Percentiles rank a stretch among this genome's conserved stretches.
Evolutionary conservation across 2,113 vertebrate genomes (phyloP).

Genomic region (Oryzias javanicus): DNA sequence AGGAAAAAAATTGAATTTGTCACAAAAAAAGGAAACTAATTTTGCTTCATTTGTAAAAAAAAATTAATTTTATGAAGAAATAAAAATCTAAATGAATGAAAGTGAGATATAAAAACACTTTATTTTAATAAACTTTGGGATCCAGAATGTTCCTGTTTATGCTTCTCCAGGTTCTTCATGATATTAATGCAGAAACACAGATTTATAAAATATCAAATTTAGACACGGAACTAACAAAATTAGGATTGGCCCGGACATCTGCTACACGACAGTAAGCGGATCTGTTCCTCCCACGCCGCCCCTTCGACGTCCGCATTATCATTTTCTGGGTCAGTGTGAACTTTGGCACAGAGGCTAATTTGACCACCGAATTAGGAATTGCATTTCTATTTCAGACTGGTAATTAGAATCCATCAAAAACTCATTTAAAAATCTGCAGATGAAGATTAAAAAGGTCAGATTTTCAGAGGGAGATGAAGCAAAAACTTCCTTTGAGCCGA

Average conservation of each 20-base stretch:
- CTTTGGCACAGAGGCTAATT: constrained; percentile 21
- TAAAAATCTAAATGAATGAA: too few relatives aligned
- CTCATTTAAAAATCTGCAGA: constrained; percentile 35
- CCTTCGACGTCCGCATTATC: background rate
- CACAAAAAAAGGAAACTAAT: too few relatives aligned
- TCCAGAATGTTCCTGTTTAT: too few relatives aligned
- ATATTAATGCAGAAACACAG: background rate
- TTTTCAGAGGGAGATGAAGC: constrained; percentile 6
- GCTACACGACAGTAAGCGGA: constrained; percentile 17
- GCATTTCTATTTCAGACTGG: constrained; percentile 12
- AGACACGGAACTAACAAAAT: background rate
- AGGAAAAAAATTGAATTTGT: too few relatives aligned
- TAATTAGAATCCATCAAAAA: constrained; percentile 39
- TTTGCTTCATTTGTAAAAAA: background rate
- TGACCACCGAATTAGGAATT: constrained; percentile 18
- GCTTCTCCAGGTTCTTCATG: too few relatives aligned
- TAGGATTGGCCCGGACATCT: background rate
- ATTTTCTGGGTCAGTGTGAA: constrained; percentile 24
- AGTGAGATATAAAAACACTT: too few relatives aligned
- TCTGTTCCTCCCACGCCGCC: background rate
- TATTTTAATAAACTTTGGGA: too few relatives aligned
- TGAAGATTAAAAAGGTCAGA: constrained; percentile 35
- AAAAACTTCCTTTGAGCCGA: constrained; percentile 18
- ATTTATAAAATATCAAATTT: background rate
- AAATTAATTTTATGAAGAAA: too few relatives aligned